Evolutionary conservation across 2,797 vertebrate species (phyloP).

Genomic region (Mustela erminea): DNA sequence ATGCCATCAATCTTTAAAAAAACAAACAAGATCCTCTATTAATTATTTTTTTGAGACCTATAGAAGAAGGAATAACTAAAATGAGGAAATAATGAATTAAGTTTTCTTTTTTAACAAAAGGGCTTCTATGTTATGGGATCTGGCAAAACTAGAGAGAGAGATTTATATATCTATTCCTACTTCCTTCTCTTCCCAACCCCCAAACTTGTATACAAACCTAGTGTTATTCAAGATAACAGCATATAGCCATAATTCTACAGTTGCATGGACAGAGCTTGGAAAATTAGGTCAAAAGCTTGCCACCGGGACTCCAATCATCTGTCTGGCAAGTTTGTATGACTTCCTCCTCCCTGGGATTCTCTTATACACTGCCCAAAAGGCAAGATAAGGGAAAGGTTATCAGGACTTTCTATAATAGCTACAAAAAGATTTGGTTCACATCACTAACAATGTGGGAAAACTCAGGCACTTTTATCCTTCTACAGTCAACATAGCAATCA

Average conservation of each 20-base stretch:
- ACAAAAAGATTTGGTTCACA: conserved; percentile 53
- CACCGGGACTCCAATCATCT: conserved; percentile 49
- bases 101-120: conserved; percentile 23
- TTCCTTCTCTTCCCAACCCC: not conserved
- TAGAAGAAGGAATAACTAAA: not conserved
- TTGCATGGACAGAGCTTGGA: conserved; percentile 36
- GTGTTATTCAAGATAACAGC: not conserved
- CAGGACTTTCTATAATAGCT: not conserved
- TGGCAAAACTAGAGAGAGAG: not conserved
- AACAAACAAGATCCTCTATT: not conserved
- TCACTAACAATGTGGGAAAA: conserved; percentile 15
- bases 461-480: not conserved
- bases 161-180: not conserved
- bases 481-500: not conserved
- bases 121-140: not conserved
- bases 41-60: not conserved
- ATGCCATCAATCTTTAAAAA: not conserved
- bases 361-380: conserved; percentile 22
- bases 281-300: conserved; percentile 70
- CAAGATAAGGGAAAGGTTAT: conserved; percentile 57
- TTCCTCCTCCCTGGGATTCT: conserved; percentile 54
- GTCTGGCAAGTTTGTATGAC: conserved; percentile 50
- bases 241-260: conserved; percentile 13
- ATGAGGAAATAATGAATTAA: conserved; percentile 20
- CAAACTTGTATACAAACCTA: not conserved